Percentiles rank a stretch among this genome's conserved stretches.
Evolutionary conservation across 2,888 invertebrate species (phyloP).

Genomic region (Lasiommata megera): DNA sequence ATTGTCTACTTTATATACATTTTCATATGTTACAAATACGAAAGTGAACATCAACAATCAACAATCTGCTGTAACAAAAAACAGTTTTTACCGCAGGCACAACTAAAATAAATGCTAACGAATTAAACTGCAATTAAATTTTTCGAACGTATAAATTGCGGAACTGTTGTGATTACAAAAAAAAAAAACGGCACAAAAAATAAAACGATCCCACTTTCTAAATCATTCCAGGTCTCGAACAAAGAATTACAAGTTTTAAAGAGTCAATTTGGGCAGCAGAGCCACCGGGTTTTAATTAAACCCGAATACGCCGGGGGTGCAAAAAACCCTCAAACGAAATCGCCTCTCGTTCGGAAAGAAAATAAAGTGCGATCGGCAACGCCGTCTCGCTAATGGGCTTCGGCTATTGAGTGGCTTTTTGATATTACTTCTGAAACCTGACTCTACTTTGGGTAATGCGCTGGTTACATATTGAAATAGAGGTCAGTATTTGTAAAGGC

Average conservation of each 20-base stretch:
- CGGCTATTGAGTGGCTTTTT: constrained; percentile 20
- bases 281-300: constrained; percentile 56
- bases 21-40: too few relatives aligned
- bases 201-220: constrained; percentile 11
- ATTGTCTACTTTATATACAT: too few relatives aligned
- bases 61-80: too few relatives aligned
- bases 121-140: too few relatives aligned
- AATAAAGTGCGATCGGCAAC: constrained; percentile 43
- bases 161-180: constrained; percentile 18
- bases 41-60: too few relatives aligned
- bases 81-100: too few relatives aligned
- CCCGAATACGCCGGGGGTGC: constrained; percentile 43
- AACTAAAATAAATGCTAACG: too few relatives aligned
- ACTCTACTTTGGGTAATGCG: background rate
- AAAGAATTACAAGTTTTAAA: constrained; percentile 57
- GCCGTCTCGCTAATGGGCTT: constrained; percentile 36
- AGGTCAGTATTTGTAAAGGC: too few relatives aligned
- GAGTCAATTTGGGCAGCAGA: constrained; percentile 57
- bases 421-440: constrained; percentile 4
- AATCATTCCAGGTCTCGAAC: constrained; percentile 28
- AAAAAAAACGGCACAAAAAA: constrained; percentile 39
- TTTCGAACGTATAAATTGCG: too few relatives aligned
- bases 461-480: too few relatives aligned
- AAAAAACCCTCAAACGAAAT: constrained; percentile 42
- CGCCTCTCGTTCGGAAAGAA: constrained; percentile 44